Evolutionary conservation across 2,113 vertebrate genomes (phyloP).

Genomic region (Xiphorhynchus elegans): DNA sequence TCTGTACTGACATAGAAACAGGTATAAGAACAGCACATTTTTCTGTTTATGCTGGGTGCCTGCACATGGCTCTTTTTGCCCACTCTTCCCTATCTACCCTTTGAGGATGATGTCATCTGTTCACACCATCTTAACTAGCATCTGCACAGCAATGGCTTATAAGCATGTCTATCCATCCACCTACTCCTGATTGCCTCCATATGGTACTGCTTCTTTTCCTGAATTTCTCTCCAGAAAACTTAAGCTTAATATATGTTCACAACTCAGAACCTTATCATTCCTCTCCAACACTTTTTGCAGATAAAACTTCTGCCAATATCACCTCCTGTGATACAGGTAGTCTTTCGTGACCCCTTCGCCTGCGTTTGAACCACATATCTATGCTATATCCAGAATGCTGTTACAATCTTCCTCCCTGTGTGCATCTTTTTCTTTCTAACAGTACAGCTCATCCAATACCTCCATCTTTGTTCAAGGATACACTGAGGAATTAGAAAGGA

Average conservation of each 20-base stretch:
- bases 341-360: neutral
- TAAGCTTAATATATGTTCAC: slow-evolving; percentile 62
- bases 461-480: slow-evolving; percentile 6
- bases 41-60: slow-evolving; percentile 8
- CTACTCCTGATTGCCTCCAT: slow-evolving; percentile 60
- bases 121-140: slow-evolving; percentile 65
- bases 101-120: slow-evolving; percentile 64
- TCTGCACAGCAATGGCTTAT: slow-evolving; percentile 59
- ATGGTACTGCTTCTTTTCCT: slow-evolving; percentile 78
- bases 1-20: slow-evolving; percentile 22
- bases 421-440: neutral
- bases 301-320: neutral
- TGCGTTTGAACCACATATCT: neutral
- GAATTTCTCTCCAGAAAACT: slow-evolving; percentile 76
- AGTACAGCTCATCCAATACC: neutral
- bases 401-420: neutral
- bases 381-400: neutral
- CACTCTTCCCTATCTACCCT: slow-evolving; percentile 57
- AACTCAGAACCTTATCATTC: slow-evolving; percentile 51
- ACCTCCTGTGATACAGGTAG: neutral
- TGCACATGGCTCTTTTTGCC: slow-evolving; percentile 48
- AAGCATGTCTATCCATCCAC: slow-evolving; percentile 66
- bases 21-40: slow-evolving; percentile 50
- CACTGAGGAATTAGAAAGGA: slow-evolving; percentile 15
- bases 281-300: slow-evolving; percentile 31